These are phyloP conservation scores for Percopsis transmontana DNA, from an alignment of 2,113 vertebrate genomes.

Conservation along the genomic window DNA sequence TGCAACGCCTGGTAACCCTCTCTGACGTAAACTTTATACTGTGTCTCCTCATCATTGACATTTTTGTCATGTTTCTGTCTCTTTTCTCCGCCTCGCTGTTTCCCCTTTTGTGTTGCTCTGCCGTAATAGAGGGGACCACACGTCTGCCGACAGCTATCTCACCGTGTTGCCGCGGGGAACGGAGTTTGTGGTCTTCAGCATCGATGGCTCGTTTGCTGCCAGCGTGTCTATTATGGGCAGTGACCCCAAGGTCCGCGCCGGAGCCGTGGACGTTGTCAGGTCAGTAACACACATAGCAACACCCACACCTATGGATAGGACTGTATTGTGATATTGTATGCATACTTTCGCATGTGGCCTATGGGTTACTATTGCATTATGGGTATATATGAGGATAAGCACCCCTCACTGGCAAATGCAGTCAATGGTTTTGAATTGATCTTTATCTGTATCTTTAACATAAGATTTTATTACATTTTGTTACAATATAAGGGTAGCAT, in stretches of 20 bases:
- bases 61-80: no score
- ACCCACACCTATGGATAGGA: not conserved
- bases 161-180: slow-evolving; percentile 88
- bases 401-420: no score
- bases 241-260: slow-evolving; percentile 95
- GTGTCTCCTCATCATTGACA: not conserved
- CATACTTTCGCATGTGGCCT: no score
- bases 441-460: no score
- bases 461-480: no score
- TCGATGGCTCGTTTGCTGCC: slow-evolving; percentile 96
- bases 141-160: slow-evolving; percentile 93
- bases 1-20: not conserved
- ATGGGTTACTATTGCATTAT: no score
- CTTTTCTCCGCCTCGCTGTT: not conserved
- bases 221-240: slow-evolving; percentile 99
- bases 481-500: no score
- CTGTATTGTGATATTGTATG: no score
- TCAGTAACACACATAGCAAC: slow-evolving; percentile 54
- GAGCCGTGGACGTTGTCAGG: slow-evolving; percentile 97
- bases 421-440: no score
- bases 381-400: no score
- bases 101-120: no score
- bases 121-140: slow-evolving; percentile 91
- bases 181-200: slow-evolving; percentile 98
- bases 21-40: not conserved